phyloP scores from a whole-genome alignment of 2,888 invertebrate genomes.

The Nymphalis c-album region DNA sequence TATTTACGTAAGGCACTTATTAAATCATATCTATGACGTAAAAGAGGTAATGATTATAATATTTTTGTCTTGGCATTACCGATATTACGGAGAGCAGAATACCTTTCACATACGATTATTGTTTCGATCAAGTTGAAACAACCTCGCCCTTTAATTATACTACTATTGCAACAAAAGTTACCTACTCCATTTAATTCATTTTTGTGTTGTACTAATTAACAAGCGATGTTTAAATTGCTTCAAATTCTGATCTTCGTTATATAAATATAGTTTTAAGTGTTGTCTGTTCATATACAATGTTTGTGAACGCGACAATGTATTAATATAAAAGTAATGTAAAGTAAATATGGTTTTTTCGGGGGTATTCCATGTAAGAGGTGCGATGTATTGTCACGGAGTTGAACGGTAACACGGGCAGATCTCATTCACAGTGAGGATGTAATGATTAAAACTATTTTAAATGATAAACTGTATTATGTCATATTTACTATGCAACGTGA shows the following conservation, averaged over 20 bases:
- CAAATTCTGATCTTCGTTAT: neutral
- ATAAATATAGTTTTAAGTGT: neutral
- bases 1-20: neutral
- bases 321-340: neutral
- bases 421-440: too few relatives aligned
- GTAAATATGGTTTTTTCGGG: neutral
- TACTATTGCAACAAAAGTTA: slow-evolving; percentile 23
- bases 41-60: neutral
- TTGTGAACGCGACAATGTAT: neutral
- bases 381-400: neutral
- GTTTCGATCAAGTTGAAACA: slow-evolving; percentile 38
- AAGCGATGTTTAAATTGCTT: neutral
- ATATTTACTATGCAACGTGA: neutral
- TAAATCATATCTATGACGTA: too few relatives aligned
- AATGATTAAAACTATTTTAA: neutral
- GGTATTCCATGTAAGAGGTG: neutral
- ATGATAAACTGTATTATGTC: neutral
- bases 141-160: slow-evolving; percentile 44
- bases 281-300: neutral
- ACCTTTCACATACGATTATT: slow-evolving; percentile 41
- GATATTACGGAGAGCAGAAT: slow-evolving; percentile 20
- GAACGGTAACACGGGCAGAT: too few relatives aligned
- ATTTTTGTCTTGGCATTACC: slow-evolving; percentile 13
- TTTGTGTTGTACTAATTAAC: slow-evolving; percentile 11
- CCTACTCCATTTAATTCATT: slow-evolving; percentile 22